Base-by-base conservation (phyloP, 2,888 invertebrate species). In the Lomographa bimaculata region DNA sequence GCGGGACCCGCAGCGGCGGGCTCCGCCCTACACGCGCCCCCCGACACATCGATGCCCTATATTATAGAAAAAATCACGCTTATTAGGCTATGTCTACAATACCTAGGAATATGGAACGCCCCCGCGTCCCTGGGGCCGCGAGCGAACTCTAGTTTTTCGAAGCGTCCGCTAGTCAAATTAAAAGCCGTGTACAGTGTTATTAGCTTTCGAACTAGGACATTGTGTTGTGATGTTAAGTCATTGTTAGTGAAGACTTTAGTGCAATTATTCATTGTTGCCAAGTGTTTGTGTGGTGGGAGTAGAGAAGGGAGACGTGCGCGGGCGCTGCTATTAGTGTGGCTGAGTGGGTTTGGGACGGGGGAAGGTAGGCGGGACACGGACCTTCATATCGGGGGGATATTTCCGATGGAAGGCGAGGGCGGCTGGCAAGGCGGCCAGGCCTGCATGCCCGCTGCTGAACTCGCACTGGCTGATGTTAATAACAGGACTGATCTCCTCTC, bases 381-480 rank as follows among this genome's bases (percentile, higher is more conserved):
- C 68, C 89, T 98, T 63, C 97, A 98, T 84, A 97, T 98, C 78
- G 99, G 98, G 36, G 99, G 98, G 35, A 98, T 99, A 70, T 99
- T 99, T 83, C 99, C 99, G 19, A 98, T 99, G 90, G 94, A 93
- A 38, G 98, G 97, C 29, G 95, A 96, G 70, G 97, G 98, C 30
- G 98, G 98, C 60, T 99, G 98, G 98, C 98, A 98, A 71, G 99
- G 99, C 17, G 99, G 99, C 2, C 96, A 97, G 91, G 98, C 98
- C 5, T 99, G 99, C 87, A 96, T 96, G 91, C 99, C 99, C 18
- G 99, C 99, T 24, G 98, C 98, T 41, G 93, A 96, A 75, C 93
- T 99, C 86, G 99, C 99, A 17, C 91, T 99, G 68, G 95, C 96
- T 64, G 98, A 99, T 86, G 98, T 99, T 57, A 99, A 99, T 90